phyloP scores from a whole-genome alignment of 2,797 vertebrate genomes.

The Pseudochromis fuscus region DNA sequence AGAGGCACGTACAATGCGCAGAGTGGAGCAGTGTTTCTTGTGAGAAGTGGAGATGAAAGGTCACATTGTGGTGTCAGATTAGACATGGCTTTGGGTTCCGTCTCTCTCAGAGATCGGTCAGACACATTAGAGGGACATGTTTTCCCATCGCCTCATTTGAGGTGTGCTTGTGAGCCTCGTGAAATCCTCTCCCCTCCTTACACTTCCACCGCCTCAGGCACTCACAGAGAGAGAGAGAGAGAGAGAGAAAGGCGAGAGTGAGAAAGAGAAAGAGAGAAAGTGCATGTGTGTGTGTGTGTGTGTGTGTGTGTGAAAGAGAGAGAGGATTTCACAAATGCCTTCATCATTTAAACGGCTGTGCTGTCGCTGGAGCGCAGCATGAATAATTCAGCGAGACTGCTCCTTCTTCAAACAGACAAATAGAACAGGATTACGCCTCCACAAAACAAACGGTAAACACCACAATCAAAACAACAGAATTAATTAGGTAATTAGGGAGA shows the following conservation, averaged over 20 bases:
- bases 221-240: constrained; percentile 61
- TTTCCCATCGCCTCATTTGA: constrained; percentile 75
- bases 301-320: constrained; percentile 56
- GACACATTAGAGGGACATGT: constrained; percentile 78
- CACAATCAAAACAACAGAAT: constrained; percentile 90
- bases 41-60: constrained; percentile 76
- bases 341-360: constrained; percentile 86
- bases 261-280: constrained; percentile 55
- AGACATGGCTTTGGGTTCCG: constrained; percentile 70
- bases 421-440: constrained; percentile 87
- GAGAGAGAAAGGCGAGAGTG: constrained; percentile 55
- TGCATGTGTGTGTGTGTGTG: constrained; percentile 27
- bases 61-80: constrained; percentile 76
- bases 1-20: constrained; percentile 41
- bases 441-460: constrained; percentile 89
- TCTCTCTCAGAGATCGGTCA: constrained; percentile 57
- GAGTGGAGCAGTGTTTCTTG: constrained; percentile 67
- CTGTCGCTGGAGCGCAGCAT: constrained; percentile 83
- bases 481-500: constrained; percentile 90
- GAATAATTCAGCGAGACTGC: constrained; percentile 87
- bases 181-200: constrained; percentile 76
- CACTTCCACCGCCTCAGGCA: constrained; percentile 78
- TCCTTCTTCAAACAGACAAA: constrained; percentile 91
- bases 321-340: constrained; percentile 84
- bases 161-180: constrained; percentile 76